These are phyloP conservation scores for Drosophila pseudotalamancana DNA, from an alignment of 2,888 invertebrate genomes.

Conservation along the genomic window DNA sequence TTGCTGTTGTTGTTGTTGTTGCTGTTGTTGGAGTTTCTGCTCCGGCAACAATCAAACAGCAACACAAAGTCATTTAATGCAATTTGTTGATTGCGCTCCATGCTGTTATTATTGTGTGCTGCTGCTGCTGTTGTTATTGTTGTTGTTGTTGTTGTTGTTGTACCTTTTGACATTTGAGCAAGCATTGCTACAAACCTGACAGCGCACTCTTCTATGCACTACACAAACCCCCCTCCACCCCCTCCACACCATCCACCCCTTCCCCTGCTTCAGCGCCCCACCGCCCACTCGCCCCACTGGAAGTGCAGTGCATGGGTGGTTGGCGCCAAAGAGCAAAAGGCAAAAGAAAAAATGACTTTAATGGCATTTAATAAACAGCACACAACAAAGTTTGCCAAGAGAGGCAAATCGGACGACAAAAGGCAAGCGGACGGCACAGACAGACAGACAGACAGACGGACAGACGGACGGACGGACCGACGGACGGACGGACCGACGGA, in stretches of 20 bases:
- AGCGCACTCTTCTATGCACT: slow-evolving; percentile 36
- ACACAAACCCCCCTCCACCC: background rate
- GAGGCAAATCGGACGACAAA: slow-evolving; percentile 3
- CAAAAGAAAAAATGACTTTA: slow-evolving; percentile 54
- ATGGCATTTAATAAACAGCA: slow-evolving; percentile 71
- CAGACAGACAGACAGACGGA: background rate
- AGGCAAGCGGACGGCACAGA: background rate
- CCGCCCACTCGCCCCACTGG: background rate
- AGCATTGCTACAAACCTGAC: slow-evolving; percentile 43
- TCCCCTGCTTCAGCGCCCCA: background rate
- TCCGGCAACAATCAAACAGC: slow-evolving; percentile 48
- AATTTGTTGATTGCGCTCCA: slow-evolving; percentile 72
- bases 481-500: background rate
- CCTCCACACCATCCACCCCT: background rate
- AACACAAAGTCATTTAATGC: slow-evolving; percentile 74
- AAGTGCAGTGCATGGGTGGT: slow-evolving; percentile 36
- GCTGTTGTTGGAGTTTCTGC: slow-evolving; percentile 7
- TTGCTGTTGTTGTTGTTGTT: background rate
- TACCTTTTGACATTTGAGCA: slow-evolving; percentile 72
- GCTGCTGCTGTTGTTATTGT: slow-evolving; percentile 12
- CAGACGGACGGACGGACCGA: background rate
- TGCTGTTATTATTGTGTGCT: slow-evolving; percentile 41
- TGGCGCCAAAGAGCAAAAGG: slow-evolving; percentile 44
- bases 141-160: slow-evolving; percentile 9
- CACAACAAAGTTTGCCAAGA: slow-evolving; percentile 35